Base-by-base conservation (phyloP, 2,797 vertebrate genomes). In the Melanogrammus aeglefinus region DNA sequence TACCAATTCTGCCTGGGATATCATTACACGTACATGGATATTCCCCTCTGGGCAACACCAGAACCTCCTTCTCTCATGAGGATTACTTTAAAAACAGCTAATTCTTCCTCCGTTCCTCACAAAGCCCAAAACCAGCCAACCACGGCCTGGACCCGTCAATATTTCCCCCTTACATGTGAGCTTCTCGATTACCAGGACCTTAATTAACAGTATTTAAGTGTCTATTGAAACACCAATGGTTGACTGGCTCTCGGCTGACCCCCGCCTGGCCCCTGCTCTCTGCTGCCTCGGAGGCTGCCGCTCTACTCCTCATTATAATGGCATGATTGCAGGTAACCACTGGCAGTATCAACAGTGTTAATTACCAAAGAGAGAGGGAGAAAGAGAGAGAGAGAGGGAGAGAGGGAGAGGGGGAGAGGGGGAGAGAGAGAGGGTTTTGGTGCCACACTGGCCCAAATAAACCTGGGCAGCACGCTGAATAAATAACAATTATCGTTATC, bases 191-290 rank as follows among this genome's bases (percentile, higher is more conserved):
- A 92, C 85, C 35, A 47, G 79, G 86, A 86, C 92, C 90, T 92
- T 92, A 95, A 95, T 95, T 94, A 95, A 94, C 92, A 90, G 88
- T 90, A 92, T 92, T 94, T 94, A 94, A 93, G 92, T 92, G 92
- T 93, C 93, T 93, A 94, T 94, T 95, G 94, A 94, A 95, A 93
- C 90, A 89, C 90, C 89, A 90, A 87, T 90, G 94, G 91, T 92
- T 91, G 90, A 89, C 88, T 92, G 92, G 88, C 86, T 93, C 88
- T 82, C 6, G 90, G 84, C 90, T 92, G 93, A 93, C 94, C 93
- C 89, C 87, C 83, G 83, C 80, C 82, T 84, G 89, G 89, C 90
- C 89, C 79, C 82, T 89, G 84, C 82, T 86, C 88, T 51, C 18
- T 51, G 47, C 47, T 51, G 47, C 41, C 41, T 44, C 47, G 3